A percentile compares a stretch with the other conserved stretches of the same genome.
phyloP scores from a whole-genome alignment of 1,140 invertebrate genomes.

The Cyclina sinensis region DNA sequence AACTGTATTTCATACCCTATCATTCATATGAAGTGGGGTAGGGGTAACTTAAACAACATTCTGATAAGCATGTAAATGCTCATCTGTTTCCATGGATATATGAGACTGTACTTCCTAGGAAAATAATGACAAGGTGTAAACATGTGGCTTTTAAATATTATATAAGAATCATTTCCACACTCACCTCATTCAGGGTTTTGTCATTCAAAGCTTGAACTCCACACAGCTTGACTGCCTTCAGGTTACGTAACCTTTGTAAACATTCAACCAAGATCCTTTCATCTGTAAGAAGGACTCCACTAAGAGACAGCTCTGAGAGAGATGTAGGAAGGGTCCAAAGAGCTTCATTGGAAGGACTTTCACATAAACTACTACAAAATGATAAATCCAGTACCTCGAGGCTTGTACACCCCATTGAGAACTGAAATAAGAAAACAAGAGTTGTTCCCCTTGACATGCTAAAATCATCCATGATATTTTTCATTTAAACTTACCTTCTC shows the following conservation, averaged over 20 bases:
- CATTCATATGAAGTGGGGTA: too few species aligned
- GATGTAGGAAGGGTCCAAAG: slow-evolving; percentile 81
- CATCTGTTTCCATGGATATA: too few species aligned
- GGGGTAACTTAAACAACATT: too few species aligned
- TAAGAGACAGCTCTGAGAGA: slow-evolving; percentile 80
- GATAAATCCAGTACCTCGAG: slow-evolving; percentile 82
- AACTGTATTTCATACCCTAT: too few species aligned
- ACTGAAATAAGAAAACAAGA: slow-evolving; percentile 67
- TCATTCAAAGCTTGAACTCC: slow-evolving; percentile 83
- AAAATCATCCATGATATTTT: not conserved
- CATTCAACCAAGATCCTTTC: slow-evolving; percentile 79
- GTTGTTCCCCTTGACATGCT: not conserved
- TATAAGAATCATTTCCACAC: too few species aligned
- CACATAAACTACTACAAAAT: slow-evolving; percentile 79
- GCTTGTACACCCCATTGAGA: slow-evolving; percentile 80
- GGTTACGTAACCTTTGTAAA: slow-evolving; percentile 76
- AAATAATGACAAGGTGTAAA: too few species aligned
- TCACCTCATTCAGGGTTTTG: slow-evolving; percentile 78
- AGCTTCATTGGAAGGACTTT: slow-evolving; percentile 73
- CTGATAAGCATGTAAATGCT: too few species aligned
- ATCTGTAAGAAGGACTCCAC: slow-evolving; percentile 80
- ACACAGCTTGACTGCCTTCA: slow-evolving; percentile 79
- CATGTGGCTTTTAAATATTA: too few species aligned
- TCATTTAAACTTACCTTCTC: too few species aligned
- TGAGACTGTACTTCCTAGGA: too few species aligned